A percentile compares a stretch with the other conserved stretches of the same genome.
Evolutionary conservation across 2,797 vertebrate species (phyloP).

Genomic region (Vireo griseus): DNA sequence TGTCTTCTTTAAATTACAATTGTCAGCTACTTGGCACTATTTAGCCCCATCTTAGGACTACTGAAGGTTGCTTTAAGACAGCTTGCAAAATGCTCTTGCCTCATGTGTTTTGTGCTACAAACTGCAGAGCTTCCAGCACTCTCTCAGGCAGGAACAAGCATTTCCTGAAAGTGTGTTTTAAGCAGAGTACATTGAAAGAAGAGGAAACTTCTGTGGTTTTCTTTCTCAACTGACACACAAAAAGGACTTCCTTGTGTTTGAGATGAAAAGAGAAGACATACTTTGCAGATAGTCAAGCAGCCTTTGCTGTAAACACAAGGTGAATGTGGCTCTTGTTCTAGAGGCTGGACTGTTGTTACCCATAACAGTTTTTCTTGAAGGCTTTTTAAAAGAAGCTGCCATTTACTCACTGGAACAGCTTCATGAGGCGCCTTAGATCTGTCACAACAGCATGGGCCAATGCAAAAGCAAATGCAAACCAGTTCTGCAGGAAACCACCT

Average conservation of each 20-base stretch:
- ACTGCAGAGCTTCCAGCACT: background rate
- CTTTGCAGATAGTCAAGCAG: background rate
- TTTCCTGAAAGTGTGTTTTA: background rate
- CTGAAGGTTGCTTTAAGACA: background rate
- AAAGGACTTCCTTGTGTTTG: background rate
- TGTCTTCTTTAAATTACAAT: background rate
- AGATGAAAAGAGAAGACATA: conserved; percentile 1
- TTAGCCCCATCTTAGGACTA: background rate
- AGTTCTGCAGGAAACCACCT: background rate
- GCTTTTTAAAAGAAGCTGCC: background rate
- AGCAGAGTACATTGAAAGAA: background rate
- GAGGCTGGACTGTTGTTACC: background rate
- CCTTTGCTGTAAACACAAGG: background rate
- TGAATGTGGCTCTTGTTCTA: conserved; percentile 1
- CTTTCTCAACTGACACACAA: conserved; percentile 8
- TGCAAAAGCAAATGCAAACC: background rate
- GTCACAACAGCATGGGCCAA: accelerated
- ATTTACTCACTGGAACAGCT: background rate
- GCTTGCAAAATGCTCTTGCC: background rate
- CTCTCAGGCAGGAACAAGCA: conserved; percentile 16
- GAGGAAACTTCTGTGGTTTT: conserved; percentile 45
- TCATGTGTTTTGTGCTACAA: background rate
- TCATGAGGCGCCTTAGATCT: accelerated
- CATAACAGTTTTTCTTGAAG: background rate
- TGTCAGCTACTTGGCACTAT: background rate